phyloP scores from a whole-genome alignment of 2,797 vertebrate species.

The Brotogeris chrysoptera region DNA sequence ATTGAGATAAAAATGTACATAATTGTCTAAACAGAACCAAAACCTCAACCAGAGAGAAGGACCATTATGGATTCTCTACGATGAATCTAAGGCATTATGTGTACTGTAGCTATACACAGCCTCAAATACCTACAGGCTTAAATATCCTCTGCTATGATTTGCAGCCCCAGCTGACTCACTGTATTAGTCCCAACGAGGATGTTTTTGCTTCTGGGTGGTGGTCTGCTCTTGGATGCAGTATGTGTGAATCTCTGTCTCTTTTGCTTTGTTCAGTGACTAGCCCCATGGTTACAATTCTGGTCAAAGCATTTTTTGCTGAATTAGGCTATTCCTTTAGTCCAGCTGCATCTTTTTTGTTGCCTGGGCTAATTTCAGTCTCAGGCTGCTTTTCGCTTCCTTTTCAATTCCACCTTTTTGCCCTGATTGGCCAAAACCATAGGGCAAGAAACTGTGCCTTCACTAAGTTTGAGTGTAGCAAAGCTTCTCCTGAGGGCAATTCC shows the following conservation, averaged over 20 bases:
- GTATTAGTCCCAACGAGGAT: not conserved
- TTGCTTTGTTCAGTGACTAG: not conserved
- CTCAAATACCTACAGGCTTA: not conserved
- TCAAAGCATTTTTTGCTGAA: not conserved
- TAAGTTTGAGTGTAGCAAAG: not conserved
- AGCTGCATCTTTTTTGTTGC: not conserved
- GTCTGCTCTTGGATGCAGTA: not conserved
- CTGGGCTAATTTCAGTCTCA: not conserved
- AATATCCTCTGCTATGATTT: not conserved
- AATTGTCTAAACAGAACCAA: not conserved
- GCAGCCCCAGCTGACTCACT: not conserved
- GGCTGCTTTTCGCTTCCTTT: not conserved
- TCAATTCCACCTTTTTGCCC: not conserved
- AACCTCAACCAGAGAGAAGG: not conserved
- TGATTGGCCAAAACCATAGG: not conserved
- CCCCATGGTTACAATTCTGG: not conserved
- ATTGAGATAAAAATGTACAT: not conserved
- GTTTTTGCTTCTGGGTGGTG: not conserved
- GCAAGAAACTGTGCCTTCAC: not conserved
- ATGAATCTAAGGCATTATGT: not conserved
- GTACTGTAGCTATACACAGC: not conserved
- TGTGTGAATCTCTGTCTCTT: not conserved
- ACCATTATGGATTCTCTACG: not conserved
- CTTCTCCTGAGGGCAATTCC: not conserved
- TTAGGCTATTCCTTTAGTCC: not conserved